Evolutionary conservation across 2,113 vertebrate genomes (phyloP).

Genomic region (Arizona elegans): DNA sequence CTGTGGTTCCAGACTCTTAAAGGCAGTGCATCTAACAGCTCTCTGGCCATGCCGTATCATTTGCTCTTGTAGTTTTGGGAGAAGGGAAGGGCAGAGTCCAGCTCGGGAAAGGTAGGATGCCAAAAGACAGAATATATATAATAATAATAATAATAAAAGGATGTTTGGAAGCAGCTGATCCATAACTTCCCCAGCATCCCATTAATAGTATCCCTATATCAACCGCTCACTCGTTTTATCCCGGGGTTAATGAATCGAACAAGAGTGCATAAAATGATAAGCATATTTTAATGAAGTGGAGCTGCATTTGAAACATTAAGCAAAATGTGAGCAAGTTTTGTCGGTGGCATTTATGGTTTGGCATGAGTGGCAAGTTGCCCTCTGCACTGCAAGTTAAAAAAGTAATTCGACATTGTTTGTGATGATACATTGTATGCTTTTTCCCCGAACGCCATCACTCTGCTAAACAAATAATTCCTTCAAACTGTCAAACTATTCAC

Average conservation of each 20-base stretch:
- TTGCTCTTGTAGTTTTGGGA: neutral
- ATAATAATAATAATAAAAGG: conserved; percentile 20
- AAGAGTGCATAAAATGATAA: conserved; percentile 63
- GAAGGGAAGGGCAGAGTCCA: accelerated
- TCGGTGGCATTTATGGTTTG: conserved; percentile 47
- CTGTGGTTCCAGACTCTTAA: conserved; percentile 21
- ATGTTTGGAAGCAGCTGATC: conserved; percentile 19
- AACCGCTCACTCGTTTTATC: conserved; percentile 62
- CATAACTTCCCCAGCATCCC: conserved; percentile 28
- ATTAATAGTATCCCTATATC: conserved; percentile 55
- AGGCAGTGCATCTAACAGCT: conserved; percentile 5
- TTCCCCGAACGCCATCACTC: no score
- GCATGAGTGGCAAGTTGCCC: conserved; percentile 38
- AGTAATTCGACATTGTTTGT: neutral
- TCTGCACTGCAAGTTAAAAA: neutral
- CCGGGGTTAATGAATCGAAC: conserved; percentile 65
- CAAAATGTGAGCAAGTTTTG: conserved; percentile 58
- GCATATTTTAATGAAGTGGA: conserved; percentile 65
- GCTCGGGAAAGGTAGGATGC: neutral
- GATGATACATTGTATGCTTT: neutral
- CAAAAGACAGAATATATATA: neutral
- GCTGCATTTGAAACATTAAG: conserved; percentile 55
- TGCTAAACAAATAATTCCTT: no score
- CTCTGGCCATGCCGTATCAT: neutral
- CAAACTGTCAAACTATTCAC: no score